These are phyloP conservation scores for Mastomys natalensis DNA, from an alignment of 2,113 vertebrate species.

Conservation along the genomic window DNA sequence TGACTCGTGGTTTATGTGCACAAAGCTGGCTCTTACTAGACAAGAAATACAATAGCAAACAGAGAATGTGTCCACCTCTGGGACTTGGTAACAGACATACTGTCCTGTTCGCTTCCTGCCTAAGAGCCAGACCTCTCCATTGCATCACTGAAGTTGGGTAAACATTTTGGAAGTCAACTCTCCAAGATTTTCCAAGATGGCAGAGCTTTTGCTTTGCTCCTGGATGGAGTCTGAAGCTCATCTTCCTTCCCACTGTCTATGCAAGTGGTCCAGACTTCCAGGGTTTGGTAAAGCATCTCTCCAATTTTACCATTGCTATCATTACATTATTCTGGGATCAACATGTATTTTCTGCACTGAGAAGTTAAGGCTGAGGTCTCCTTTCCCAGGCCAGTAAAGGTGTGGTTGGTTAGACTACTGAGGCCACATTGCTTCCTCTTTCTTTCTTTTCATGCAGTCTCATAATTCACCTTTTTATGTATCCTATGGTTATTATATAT, in stretches of 20 bases:
- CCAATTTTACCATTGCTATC: too few relatives aligned
- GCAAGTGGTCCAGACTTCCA: background rate
- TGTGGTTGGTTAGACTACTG: background rate
- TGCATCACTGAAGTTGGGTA: background rate
- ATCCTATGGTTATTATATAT: background rate
- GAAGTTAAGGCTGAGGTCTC: background rate
- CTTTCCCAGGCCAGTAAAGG: background rate
- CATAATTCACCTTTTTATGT: background rate
- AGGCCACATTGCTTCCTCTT: background rate
- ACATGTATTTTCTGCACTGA: background rate
- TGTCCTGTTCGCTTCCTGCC: background rate
- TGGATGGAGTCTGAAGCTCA: background rate
- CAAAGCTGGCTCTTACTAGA: background rate
- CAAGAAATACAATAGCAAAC: background rate
- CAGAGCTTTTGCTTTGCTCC: background rate
- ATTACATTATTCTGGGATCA: background rate
- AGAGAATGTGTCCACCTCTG: background rate
- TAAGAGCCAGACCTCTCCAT: background rate
- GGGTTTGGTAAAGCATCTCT: background rate
- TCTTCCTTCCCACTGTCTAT: background rate
- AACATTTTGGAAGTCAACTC: conserved; percentile 5
- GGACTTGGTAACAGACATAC: background rate
- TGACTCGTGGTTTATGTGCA: background rate
- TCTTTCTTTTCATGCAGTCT: background rate
- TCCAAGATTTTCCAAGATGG: background rate